Percentiles rank a stretch among this genome's conserved stretches.
These are phyloP conservation scores for Apoda limacodes DNA, from an alignment of 2,888 invertebrate species.

Conservation along the genomic window DNA sequence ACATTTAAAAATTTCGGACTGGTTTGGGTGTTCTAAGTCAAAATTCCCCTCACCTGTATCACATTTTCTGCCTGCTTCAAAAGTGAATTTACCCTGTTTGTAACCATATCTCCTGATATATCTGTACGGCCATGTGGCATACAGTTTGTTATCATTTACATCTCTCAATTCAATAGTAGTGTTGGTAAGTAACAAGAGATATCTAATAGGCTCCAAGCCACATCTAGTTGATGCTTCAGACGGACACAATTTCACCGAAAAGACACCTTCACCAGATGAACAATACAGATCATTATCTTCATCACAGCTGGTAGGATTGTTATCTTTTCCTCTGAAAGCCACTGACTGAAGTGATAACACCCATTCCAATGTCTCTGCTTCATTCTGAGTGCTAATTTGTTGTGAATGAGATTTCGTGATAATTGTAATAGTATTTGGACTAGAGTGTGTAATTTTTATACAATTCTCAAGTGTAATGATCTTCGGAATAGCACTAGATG, in stretches of 20 bases:
- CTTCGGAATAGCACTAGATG: conserved; percentile 72
- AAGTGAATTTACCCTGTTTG: conserved; percentile 86
- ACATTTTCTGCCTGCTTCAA: conserved; percentile 90
- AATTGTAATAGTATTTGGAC: conserved; percentile 74
- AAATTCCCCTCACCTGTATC: conserved; percentile 88
- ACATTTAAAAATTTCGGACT: conserved; percentile 85
- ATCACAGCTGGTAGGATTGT: conserved; percentile 74
- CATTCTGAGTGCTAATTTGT: conserved; percentile 70
- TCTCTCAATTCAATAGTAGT: conserved; percentile 81
- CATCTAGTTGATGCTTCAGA: conserved; percentile 85
- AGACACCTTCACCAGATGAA: conserved; percentile 85
- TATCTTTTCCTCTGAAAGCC: conserved; percentile 78
- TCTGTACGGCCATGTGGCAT: conserved; percentile 87
- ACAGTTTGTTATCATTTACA: conserved; percentile 71
- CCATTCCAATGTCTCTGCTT: conserved; percentile 82
- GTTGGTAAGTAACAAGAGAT: conserved; percentile 79
- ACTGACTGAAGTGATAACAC: conserved; percentile 82
- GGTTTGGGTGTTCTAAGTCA: conserved; percentile 82
- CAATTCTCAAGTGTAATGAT: conserved; percentile 90
- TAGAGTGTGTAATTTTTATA: conserved; percentile 81
- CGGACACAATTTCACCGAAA: conserved; percentile 80
- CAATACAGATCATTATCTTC: conserved; percentile 92
- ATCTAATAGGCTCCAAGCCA: conserved; percentile 77
- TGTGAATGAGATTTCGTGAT: conserved; percentile 81
- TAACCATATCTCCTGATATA: conserved; percentile 89